phyloP scores from a whole-genome alignment of 1,140 invertebrate species.

The Drosophila hydei region DNA sequence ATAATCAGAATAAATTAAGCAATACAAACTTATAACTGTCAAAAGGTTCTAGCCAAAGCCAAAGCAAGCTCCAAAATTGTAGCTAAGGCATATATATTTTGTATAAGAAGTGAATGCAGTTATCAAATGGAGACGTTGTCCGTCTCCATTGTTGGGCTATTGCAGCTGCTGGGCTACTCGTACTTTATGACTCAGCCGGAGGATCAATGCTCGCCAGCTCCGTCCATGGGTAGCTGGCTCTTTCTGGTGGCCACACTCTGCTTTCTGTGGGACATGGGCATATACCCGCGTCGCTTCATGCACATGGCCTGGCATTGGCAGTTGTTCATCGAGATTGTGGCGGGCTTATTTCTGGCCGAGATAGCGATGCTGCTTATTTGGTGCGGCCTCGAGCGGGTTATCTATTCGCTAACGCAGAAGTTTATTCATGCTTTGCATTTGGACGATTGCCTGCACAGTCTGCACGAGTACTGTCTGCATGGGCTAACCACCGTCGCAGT shows the following conservation, averaged over 20 bases:
- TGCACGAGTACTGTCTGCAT: conserved; percentile 35
- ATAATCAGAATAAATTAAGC: background rate
- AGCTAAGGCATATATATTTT: background rate
- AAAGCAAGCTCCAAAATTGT: background rate
- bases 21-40: background rate
- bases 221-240: conserved; percentile 50
- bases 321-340: conserved; percentile 39
- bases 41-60: background rate
- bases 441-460: background rate
- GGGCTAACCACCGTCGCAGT: conserved; percentile 27
- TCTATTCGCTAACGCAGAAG: conserved; percentile 26
- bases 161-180: conserved; percentile 38
- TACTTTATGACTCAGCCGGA: conserved; percentile 51
- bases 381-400: conserved; percentile 49
- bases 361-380: conserved; percentile 50
- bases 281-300: conserved; percentile 51
- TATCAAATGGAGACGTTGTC: conserved; percentile 39
- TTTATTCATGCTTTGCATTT: background rate
- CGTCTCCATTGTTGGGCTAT: conserved; percentile 31
- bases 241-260: conserved; percentile 45
- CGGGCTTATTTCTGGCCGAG: conserved; percentile 41
- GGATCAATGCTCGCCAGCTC: conserved; percentile 59
- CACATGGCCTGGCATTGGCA: conserved; percentile 46
- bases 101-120: background rate
- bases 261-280: conserved; percentile 40